A percentile compares a stretch with the other conserved stretches of the same genome.
Evolutionary conservation across 1,140 invertebrate species (phyloP).

Genomic region (Bombus consobrinus): DNA sequence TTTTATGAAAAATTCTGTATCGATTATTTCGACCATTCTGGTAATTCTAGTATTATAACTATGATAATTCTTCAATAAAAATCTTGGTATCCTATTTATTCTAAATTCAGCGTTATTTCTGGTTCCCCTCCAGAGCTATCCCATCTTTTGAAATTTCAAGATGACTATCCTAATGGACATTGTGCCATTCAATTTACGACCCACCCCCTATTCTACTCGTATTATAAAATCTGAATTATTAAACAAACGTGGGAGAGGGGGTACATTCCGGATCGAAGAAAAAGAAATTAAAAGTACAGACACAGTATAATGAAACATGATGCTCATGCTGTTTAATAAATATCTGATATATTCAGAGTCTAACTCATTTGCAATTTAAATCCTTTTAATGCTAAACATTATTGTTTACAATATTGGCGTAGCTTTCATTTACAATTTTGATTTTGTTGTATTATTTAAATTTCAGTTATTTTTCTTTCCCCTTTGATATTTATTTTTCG

Average conservation of each 20-base stretch:
- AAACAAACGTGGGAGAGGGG: not conserved
- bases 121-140: not conserved
- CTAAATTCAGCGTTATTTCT: conserved; percentile 5
- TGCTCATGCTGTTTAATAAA: not conserved
- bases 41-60: not conserved
- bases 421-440: too few species aligned
- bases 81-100: not conserved
- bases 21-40: not conserved
- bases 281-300: not conserved
- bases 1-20: not conserved
- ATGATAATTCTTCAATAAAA: not conserved
- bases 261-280: not conserved
- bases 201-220: too few species aligned
- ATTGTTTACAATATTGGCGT: too few species aligned
- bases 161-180: not conserved
- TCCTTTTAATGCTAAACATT: too few species aligned
- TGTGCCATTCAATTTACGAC: not conserved
- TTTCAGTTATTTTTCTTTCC: too few species aligned
- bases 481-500: too few species aligned
- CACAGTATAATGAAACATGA: not conserved
- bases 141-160: conserved; percentile 3
- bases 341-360: not conserved
- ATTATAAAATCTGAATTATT: not conserved
- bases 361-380: too few species aligned
- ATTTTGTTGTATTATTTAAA: too few species aligned